Conservation (phyloP, 1,140 invertebrate genomes). For the Trichoplusia ni region DNA sequence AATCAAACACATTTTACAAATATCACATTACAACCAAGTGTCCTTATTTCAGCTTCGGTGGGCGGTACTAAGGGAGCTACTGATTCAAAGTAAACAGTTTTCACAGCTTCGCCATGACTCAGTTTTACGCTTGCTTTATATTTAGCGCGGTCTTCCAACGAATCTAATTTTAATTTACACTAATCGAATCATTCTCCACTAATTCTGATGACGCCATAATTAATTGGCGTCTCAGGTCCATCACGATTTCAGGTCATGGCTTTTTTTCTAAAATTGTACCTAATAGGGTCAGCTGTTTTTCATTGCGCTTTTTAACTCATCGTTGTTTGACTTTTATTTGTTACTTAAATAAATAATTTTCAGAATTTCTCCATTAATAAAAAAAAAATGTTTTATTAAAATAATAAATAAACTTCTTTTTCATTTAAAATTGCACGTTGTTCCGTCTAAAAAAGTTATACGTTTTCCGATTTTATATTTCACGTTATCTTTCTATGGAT, state of each 20-base stretch:
- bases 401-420: too few relatives aligned
- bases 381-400: too few relatives aligned
- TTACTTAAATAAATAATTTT: too few relatives aligned
- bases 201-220: constrained; percentile 5
- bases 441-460: too few relatives aligned
- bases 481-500: too few relatives aligned
- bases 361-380: too few relatives aligned
- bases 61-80: constrained; percentile 75
- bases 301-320: background rate
- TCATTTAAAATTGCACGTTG: too few relatives aligned
- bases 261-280: background rate
- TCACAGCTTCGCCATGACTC: constrained; percentile 64
- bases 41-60: constrained; percentile 78
- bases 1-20: background rate
- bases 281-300: background rate
- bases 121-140: constrained; percentile 66
- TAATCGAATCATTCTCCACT: constrained; percentile 58
- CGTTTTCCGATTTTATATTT: too few relatives aligned
- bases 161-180: constrained; percentile 46
- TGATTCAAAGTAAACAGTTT: constrained; percentile 76
- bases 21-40: constrained; percentile 32
- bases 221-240: constrained; percentile 22
- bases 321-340: background rate
- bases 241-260: constrained; percentile 24
- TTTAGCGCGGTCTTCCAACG: constrained; percentile 58